phyloP scores from a whole-genome alignment of 2,888 invertebrate species.

The Cephalotes varians region DNA sequence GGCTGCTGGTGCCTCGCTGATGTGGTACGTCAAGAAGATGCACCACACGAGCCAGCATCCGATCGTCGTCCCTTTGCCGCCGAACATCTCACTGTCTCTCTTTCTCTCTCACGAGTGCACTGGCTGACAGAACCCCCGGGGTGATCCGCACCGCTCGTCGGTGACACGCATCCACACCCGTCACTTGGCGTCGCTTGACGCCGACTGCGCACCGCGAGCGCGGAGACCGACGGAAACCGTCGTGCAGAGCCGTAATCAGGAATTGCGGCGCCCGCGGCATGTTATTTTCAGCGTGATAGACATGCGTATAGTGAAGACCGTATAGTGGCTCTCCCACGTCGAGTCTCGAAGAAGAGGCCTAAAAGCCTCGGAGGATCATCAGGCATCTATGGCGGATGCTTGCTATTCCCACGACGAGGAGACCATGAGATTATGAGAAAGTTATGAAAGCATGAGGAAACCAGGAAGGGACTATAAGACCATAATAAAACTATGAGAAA shows the following conservation, averaged over 20 bases:
- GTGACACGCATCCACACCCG: not conserved
- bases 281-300: not conserved
- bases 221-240: constrained; percentile 8
- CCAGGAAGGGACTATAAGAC: not conserved
- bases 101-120: constrained; percentile 27
- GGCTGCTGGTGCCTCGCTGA: constrained; percentile 63
- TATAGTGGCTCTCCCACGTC: not conserved
- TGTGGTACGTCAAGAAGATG: constrained; percentile 68
- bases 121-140: not conserved
- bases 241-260: constrained; percentile 24
- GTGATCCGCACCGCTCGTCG: constrained; percentile 3
- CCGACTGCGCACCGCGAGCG: constrained; percentile 30
- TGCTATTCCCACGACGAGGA: not conserved
- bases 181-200: constrained; percentile 20
- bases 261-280: not conserved
- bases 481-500: not conserved
- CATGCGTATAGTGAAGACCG: not conserved
- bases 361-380: not conserved
- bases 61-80: constrained; percentile 17
- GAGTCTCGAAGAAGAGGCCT: not conserved
- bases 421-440: not conserved
- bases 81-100: constrained; percentile 13
- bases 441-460: not conserved
- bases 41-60: constrained; percentile 65
- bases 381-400: not conserved